Percentiles rank a stretch among this genome's conserved stretches.
Evolutionary conservation across 1,140 invertebrate species (phyloP).

Genomic region (Conus betulinus): DNA sequence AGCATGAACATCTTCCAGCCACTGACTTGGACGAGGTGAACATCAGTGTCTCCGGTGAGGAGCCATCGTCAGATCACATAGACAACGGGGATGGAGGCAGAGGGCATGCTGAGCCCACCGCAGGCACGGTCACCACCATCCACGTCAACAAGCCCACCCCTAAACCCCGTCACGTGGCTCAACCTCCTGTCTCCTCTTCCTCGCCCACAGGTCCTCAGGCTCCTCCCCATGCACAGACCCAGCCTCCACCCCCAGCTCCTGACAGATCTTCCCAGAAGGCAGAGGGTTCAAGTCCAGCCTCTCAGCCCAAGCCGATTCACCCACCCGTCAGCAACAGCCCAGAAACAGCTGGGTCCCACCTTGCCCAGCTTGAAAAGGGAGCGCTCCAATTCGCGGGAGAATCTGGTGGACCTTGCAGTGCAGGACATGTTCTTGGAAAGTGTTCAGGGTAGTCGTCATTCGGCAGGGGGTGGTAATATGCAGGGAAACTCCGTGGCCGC

Average conservation of each 20-base stretch:
- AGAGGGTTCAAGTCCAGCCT: not conserved
- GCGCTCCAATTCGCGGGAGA: slow-evolving; percentile 46
- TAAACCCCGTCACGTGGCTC: slow-evolving; percentile 15
- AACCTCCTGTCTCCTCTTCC: no score
- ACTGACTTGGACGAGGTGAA: slow-evolving; percentile 70
- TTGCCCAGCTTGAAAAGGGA: slow-evolving; percentile 57
- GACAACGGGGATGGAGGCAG: not conserved
- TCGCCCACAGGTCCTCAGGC: no score
- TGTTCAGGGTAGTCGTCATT: slow-evolving; percentile 34
- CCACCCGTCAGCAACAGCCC: not conserved
- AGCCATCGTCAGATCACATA: not conserved
- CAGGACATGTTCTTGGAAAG: slow-evolving; percentile 64
- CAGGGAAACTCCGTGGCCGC: not conserved
- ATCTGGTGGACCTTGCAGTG: slow-evolving; percentile 51
- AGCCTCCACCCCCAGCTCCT: not conserved
- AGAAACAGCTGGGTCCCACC: slow-evolving; percentile 16
- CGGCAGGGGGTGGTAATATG: not conserved
- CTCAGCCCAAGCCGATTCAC: not conserved
- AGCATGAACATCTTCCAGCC: slow-evolving; percentile 60
- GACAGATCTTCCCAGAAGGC: not conserved
- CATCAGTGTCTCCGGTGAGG: slow-evolving; percentile 57
- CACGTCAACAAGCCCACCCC: not conserved
- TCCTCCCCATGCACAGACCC: not conserved
- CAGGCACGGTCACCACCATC: slow-evolving; percentile 35
- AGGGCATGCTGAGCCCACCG: not conserved